Evolutionary conservation across 2,113 vertebrate genomes (phyloP).

Genomic region (Sylvilagus bachmani): DNA sequence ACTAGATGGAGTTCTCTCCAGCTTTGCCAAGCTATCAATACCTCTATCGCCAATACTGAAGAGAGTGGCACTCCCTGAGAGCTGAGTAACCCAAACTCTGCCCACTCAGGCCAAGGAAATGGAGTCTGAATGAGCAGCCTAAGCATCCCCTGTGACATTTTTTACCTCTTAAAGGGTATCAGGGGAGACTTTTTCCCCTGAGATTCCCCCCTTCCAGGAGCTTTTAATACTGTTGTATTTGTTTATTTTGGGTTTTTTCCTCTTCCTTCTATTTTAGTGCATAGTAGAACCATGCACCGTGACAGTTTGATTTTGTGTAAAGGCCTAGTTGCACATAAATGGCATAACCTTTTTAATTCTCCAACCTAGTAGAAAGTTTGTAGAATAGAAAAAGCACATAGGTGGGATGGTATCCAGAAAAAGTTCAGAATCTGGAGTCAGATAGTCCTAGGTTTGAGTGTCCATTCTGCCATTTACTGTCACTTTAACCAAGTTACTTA

Average conservation of each 20-base stretch:
- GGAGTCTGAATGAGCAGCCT: neutral
- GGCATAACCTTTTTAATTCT: slow-evolving; percentile 8
- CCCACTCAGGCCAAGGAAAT: neutral
- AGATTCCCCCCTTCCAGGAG: neutral
- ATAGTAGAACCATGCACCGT: slow-evolving; percentile 2
- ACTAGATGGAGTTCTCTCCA: neutral
- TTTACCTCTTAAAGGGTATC: neutral
- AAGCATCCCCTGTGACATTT: neutral
- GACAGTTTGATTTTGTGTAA: slow-evolving; percentile 39
- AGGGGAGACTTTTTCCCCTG: neutral
- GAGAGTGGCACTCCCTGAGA: neutral
- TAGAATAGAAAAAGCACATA: slow-evolving; percentile 29
- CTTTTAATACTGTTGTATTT: neutral
- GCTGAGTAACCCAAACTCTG: neutral
- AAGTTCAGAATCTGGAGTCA: neutral
- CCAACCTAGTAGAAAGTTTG: neutral
- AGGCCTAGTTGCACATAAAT: slow-evolving; percentile 20
- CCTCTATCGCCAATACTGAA: neutral
- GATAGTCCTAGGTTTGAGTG: neutral
- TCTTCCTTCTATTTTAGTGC: neutral
- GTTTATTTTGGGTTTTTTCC: neutral
- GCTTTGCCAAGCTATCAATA: neutral
- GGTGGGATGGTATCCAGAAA: neutral
- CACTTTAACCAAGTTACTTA: neutral
- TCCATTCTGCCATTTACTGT: neutral